A percentile compares a stretch with the other conserved stretches of the same genome.
phyloP scores from a whole-genome alignment of 2,797 vertebrate species.

The Pipistrellus nathusii region DNA sequence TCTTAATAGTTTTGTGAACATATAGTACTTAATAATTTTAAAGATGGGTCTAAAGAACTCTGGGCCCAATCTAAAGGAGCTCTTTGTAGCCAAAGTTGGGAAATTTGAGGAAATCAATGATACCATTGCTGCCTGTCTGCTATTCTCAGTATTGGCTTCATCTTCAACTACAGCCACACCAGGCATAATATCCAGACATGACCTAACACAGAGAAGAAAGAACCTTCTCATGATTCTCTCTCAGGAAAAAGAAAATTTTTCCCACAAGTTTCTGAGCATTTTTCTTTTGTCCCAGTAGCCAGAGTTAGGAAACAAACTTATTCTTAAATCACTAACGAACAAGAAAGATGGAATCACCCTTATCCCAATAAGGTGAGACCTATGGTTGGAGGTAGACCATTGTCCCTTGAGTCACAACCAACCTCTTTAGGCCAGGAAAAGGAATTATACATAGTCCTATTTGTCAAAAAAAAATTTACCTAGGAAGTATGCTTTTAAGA shows the following conservation, averaged over 20 bases:
- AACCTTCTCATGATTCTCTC: background rate
- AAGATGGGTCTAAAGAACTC: background rate
- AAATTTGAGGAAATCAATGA: background rate
- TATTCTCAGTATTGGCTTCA: background rate
- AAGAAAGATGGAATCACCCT: background rate
- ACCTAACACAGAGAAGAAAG: background rate
- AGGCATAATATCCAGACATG: background rate
- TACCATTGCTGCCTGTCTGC: background rate
- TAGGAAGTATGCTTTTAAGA: background rate
- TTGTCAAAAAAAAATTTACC: slow-evolving; percentile 34
- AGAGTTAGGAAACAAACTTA: background rate
- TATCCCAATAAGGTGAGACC: background rate
- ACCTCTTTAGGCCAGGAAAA: background rate
- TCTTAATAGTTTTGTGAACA: background rate
- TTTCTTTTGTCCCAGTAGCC: slow-evolving; percentile 24
- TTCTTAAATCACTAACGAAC: background rate
- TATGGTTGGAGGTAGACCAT: background rate
- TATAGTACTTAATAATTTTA: slow-evolving; percentile 29
- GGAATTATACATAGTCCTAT: background rate
- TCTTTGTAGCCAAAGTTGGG: background rate
- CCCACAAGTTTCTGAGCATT: background rate
- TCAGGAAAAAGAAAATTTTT: background rate
- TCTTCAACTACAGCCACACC: background rate
- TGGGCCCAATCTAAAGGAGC: background rate
- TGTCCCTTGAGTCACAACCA: background rate